A percentile compares a stretch with the other conserved stretches of the same genome.
Conservation (phyloP, 2,797 vertebrate species). For the Myoxocephalus aenaeus region DNA sequence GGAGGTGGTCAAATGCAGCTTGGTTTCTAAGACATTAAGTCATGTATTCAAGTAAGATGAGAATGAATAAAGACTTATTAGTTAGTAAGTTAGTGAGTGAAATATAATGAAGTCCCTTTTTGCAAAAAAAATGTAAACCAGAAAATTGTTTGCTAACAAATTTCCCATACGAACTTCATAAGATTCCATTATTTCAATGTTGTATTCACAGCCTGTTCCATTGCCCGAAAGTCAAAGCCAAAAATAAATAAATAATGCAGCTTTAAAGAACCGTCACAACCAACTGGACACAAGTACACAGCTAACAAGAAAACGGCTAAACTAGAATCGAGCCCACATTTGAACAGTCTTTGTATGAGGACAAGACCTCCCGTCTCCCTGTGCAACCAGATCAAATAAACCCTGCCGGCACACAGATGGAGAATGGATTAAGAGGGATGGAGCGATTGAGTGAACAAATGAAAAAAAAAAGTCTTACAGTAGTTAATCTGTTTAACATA, state of each 20-base stretch:
- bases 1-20: neutral
- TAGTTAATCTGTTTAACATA: slow-evolving; percentile 65
- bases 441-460: slow-evolving; percentile 62
- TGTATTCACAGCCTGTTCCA: neutral
- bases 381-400: slow-evolving; percentile 20
- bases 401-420: slow-evolving; percentile 26
- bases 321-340: neutral
- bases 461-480: slow-evolving; percentile 50
- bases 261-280: neutral
- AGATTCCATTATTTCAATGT: neutral
- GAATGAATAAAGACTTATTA: neutral
- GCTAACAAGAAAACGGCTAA: neutral
- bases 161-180: neutral
- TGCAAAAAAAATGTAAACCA: neutral
- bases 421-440: slow-evolving; percentile 59
- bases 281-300: neutral
- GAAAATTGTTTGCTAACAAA: neutral
- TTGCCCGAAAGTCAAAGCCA: neutral
- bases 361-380: slow-evolving; percentile 23
- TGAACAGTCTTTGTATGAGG: slow-evolving; percentile 9
- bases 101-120: neutral
- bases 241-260: neutral
- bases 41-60: neutral
- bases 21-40: neutral
- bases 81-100: neutral